A percentile compares a stretch with the other conserved stretches of the same genome.
Evolutionary conservation across 2,113 vertebrate species (phyloP).

Genomic region (Alligator sinensis): DNA sequence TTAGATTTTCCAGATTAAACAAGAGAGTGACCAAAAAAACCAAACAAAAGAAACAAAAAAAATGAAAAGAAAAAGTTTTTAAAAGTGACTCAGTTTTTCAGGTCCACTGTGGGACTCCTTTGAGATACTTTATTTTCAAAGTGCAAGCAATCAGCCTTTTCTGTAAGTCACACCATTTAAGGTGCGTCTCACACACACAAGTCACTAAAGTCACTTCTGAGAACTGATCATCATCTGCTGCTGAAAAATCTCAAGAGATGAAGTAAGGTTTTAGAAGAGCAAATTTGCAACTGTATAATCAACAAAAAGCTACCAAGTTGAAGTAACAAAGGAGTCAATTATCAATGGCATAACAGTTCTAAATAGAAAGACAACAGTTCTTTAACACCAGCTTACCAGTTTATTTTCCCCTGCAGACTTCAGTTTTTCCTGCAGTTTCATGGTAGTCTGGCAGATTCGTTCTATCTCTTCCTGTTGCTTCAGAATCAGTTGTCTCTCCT

Average conservation of each 20-base stretch:
- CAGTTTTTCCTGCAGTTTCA: conserved; percentile 92
- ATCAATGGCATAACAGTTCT: background rate
- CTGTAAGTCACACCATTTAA: background rate
- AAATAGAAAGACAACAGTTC: background rate
- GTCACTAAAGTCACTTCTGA: background rate
- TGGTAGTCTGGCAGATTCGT: conserved; percentile 91
- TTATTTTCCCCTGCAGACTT: conserved; percentile 87
- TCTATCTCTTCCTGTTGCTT: conserved; percentile 97
- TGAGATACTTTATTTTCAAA: background rate
- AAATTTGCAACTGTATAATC: background rate
- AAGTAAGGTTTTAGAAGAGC: background rate
- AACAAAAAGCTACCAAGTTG: background rate
- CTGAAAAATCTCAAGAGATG: background rate
- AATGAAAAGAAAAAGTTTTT: too few species aligned
- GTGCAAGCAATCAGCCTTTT: background rate
- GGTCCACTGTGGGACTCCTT: background rate
- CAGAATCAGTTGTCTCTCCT: conserved; percentile 94
- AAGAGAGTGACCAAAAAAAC: background rate
- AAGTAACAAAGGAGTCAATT: background rate
- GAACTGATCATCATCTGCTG: background rate
- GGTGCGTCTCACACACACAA: background rate
- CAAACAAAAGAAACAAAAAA: too few species aligned
- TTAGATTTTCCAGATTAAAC: background rate
- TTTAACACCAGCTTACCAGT: conserved; percentile 74
- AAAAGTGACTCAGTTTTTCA: background rate